These are phyloP conservation scores for Lymantria dispar DNA, from an alignment of 2,888 invertebrate species.

Conservation along the genomic window DNA sequence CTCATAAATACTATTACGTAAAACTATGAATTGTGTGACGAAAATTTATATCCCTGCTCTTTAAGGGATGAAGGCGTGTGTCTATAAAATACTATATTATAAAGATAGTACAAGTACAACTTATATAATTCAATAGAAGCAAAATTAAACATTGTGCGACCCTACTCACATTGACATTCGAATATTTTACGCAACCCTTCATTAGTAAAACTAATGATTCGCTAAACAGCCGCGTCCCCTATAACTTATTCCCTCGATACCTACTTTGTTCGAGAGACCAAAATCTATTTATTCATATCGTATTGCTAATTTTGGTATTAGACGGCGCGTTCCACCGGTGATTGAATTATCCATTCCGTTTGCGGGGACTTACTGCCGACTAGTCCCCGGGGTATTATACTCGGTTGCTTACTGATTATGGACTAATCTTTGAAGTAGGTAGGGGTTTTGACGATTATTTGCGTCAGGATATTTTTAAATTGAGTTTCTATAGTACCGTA, in stretches of 20 bases:
- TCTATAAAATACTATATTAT: too few relatives aligned
- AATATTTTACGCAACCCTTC: slow-evolving; percentile 61
- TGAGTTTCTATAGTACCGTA: neutral
- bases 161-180: slow-evolving; percentile 34
- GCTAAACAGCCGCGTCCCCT: slow-evolving; percentile 45
- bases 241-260: slow-evolving; percentile 59
- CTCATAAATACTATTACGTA: too few relatives aligned
- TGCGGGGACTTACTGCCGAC: slow-evolving; percentile 50
- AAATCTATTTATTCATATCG: slow-evolving; percentile 80
- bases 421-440: slow-evolving; percentile 26
- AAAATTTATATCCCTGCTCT: too few relatives aligned
- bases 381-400: slow-evolving; percentile 51
- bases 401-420: slow-evolving; percentile 19
- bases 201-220: slow-evolving; percentile 64
- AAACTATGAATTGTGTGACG: too few relatives aligned
- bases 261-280: slow-evolving; percentile 63
- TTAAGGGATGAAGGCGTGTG: too few relatives aligned
- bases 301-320: slow-evolving; percentile 81
- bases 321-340: slow-evolving; percentile 72
- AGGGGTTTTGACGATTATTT: slow-evolving; percentile 13
- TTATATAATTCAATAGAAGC: slow-evolving; percentile 1
- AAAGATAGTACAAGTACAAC: too few relatives aligned
- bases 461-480: neutral
- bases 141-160: slow-evolving; percentile 3
- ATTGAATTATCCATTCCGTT: slow-evolving; percentile 81